phyloP scores from a whole-genome alignment of 2,888 invertebrate genomes.

The Ectemnius continuus region DNA sequence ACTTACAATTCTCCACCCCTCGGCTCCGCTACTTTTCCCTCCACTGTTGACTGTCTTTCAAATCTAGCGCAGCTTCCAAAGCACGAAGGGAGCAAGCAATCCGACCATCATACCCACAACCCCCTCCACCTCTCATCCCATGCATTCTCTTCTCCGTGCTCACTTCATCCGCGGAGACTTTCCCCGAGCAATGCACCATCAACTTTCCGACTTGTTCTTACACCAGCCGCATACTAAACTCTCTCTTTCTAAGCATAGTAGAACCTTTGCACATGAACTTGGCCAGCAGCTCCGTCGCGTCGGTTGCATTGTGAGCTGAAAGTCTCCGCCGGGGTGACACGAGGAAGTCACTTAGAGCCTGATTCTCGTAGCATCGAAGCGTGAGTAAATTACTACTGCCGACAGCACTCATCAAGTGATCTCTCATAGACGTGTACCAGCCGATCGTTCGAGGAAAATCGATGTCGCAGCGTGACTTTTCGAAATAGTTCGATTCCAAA shows the following conservation, averaged over 20 bases:
- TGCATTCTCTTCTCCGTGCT: slow-evolving; percentile 39
- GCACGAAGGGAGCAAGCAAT: slow-evolving; percentile 54
- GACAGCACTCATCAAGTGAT: slow-evolving; percentile 30
- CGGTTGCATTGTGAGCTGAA: slow-evolving; percentile 44
- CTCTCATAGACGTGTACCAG: slow-evolving; percentile 14
- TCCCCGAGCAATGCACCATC: slow-evolving; percentile 51
- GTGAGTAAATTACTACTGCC: slow-evolving; percentile 40
- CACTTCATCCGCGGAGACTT: slow-evolving; percentile 45
- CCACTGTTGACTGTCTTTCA: slow-evolving; percentile 38
- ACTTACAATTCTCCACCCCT: slow-evolving; percentile 16
- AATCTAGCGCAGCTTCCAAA: slow-evolving; percentile 51
- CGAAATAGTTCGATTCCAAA: too few species aligned
- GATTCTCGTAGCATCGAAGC: slow-evolving; percentile 33
- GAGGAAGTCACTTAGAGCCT: slow-evolving; percentile 10
- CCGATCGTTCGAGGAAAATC: slow-evolving; percentile 36
- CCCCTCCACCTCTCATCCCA: slow-evolving; percentile 42
- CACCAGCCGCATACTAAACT: too few species aligned
- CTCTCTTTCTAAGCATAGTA: too few species aligned
- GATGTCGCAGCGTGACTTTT: slow-evolving; percentile 3
- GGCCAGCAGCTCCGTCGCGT: too few species aligned
- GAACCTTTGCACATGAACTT: too few species aligned
- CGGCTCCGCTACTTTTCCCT: slow-evolving; percentile 25
- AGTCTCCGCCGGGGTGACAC: slow-evolving; percentile 29
- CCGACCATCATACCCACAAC: slow-evolving; percentile 40
- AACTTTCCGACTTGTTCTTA: slow-evolving; percentile 16